These are phyloP conservation scores for Apis florea DNA, from an alignment of 1,140 invertebrate genomes.

Conservation along the genomic window DNA sequence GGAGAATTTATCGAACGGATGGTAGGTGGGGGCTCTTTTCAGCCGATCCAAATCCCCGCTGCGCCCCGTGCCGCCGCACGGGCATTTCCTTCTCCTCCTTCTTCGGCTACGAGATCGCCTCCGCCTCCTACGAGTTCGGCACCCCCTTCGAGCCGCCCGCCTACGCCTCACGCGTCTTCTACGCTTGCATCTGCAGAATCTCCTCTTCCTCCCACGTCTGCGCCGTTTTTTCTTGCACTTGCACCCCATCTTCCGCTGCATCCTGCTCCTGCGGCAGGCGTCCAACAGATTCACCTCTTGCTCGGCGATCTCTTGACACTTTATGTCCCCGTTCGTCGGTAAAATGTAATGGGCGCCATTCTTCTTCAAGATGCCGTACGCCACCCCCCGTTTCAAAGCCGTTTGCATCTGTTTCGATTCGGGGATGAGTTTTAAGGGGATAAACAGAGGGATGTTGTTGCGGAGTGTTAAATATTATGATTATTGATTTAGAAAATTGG, in stretches of 20 bases:
- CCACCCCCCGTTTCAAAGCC: constrained; percentile 65
- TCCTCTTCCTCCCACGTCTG: background rate
- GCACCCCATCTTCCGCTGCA: constrained; percentile 31
- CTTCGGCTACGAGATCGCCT: background rate
- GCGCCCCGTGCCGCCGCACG: background rate
- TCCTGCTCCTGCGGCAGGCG: constrained; percentile 35
- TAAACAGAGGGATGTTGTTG: too few species aligned
- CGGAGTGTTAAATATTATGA: too few species aligned
- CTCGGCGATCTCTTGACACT: constrained; percentile 54
- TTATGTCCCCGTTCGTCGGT: constrained; percentile 47
- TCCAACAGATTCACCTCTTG: constrained; percentile 66
- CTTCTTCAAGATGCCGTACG: constrained; percentile 64
- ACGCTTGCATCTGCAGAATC: background rate
- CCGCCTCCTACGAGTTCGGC: background rate
- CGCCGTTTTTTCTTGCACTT: constrained; percentile 31
- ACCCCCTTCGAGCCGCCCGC: background rate
- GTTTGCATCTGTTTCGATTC: constrained; percentile 51
- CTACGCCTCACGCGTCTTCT: background rate
- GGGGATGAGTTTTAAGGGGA: too few species aligned
- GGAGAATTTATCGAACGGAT: background rate
- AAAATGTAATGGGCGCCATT: constrained; percentile 57
- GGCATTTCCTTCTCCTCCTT: constrained; percentile 7
- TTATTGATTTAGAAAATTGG: too few species aligned
- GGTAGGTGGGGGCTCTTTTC: background rate
- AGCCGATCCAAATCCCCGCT: background rate